Base-by-base conservation (phyloP, 2,888 invertebrate species). In the Malachius bipustulatus region DNA sequence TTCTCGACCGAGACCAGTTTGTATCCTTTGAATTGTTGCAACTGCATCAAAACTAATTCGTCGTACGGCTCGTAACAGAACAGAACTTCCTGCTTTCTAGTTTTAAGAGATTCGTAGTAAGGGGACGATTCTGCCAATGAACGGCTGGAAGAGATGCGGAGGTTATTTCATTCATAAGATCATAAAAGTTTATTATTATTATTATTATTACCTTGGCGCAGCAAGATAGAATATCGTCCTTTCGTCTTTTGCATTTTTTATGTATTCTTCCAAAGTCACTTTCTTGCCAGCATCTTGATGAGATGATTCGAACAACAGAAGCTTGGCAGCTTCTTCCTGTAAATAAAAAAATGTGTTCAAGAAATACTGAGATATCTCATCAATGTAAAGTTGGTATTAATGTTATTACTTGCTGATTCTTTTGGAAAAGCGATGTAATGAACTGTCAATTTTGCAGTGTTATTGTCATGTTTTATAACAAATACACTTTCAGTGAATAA, bases 21-120 rank as follows among this genome's bases (percentile, higher is more conserved):
- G 48, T 76, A 71, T 30, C 76, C 75, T 43, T 78, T 78, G 58
- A 84, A 97, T 55, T 84, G 77, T 41, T 78, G 76, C 36, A 96
- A 63, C 52, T 94, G 91, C 72, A 91, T 76, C 12, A 97, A 65
- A 2, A 94, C 90, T 34, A 97, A 66, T 62, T 97, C 97, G 60
- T 98, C 97, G 50, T 94, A 93, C n/a, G 88, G 82, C 56, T 97
- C 96, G 52, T 88, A 94, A 54, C 94, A 89, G 65, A 93, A 97
- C 9, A 97, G 62, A 0, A 97, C 94, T 65, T 96, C 91, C 3
- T 84, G 74, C 47, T 88, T 78, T 33, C 79, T 79, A 55, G 82
- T 80, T 57, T 87, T 88, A 10, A 97, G 67, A 8, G 87, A 83
- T 65, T 97, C 97, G 52, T 81, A 89, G 59, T 97, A 97, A 0